Percentiles rank a stretch among this genome's conserved stretches.
These are phyloP conservation scores for Aleiodes leptofemur DNA, from an alignment of 2,888 invertebrate species.

Conservation along the genomic window DNA sequence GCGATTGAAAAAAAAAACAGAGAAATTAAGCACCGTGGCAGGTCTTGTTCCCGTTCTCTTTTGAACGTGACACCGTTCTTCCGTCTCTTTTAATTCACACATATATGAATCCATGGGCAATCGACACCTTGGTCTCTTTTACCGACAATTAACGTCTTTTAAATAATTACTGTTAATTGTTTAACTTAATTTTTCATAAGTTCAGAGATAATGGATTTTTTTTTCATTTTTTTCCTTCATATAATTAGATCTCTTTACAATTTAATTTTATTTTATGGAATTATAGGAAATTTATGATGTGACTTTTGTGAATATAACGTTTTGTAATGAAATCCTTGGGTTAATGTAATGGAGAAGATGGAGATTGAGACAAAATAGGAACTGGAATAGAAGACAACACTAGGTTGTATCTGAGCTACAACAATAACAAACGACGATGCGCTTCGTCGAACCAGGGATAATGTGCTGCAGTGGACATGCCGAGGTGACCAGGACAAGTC, in stretches of 20 bases:
- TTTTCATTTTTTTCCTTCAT: neutral
- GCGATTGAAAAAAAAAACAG: conserved; percentile 27
- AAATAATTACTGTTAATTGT: conserved; percentile 2
- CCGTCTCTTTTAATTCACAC: conserved; percentile 24
- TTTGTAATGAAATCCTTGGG: neutral
- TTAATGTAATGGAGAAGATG: neutral
- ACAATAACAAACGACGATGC: conserved; percentile 39
- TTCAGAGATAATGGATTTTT: neutral
- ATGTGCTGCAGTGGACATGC: conserved; percentile 43
- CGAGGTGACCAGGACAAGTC: conserved; percentile 33
- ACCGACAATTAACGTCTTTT: conserved; percentile 24
- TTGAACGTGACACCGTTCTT: conserved; percentile 25
- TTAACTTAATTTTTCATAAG: neutral
- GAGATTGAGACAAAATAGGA: conserved; percentile 18
- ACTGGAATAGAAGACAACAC: conserved; percentile 17
- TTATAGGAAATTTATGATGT: neutral
- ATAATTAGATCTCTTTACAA: neutral
- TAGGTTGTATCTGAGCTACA: conserved; percentile 14
- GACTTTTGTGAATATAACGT: neutral
- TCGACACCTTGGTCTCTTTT: conserved; percentile 27
- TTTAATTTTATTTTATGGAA: neutral
- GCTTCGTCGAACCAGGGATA: conserved; percentile 42
- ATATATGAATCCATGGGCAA: conserved; percentile 3
- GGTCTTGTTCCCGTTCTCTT: conserved; percentile 16
- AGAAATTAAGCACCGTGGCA: conserved; percentile 17